phyloP scores from a whole-genome alignment of 2,797 vertebrate genomes.

The Pangasius djambal region DNA sequence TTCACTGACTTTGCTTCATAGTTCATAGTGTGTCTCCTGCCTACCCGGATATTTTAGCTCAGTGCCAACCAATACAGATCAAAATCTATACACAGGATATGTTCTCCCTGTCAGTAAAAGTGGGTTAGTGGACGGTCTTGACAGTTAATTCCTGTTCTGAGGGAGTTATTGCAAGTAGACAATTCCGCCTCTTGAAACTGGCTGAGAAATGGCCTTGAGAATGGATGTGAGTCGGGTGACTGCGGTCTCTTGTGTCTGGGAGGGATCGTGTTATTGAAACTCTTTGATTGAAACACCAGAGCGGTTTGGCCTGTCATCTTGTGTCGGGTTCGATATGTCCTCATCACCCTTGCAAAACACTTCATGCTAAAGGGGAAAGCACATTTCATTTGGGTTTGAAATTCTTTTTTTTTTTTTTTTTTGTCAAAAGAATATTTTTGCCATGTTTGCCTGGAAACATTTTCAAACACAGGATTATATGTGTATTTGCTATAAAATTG shows the following conservation, averaged over 20 bases:
- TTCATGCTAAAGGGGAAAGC: background rate
- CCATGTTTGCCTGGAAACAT: slow-evolving; percentile 16
- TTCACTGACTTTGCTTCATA: background rate
- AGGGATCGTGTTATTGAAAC: slow-evolving; percentile 16
- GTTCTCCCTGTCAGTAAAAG: slow-evolving; percentile 20
- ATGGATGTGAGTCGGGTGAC: slow-evolving; percentile 34
- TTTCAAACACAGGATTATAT: background rate
- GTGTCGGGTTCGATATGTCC: slow-evolving; percentile 20
- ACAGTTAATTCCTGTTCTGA: background rate
- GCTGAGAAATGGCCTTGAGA: background rate
- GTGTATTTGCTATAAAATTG: background rate
- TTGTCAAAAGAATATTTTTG: background rate
- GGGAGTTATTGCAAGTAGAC: background rate
- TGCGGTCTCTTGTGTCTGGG: background rate
- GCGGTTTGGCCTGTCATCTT: slow-evolving; percentile 30
- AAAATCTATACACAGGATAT: background rate
- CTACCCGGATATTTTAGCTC: background rate
- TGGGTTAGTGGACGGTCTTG: background rate
- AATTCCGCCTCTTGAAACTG: background rate
- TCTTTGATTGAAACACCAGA: slow-evolving; percentile 24
- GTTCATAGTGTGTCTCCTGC: background rate
- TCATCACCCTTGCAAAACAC: slow-evolving; percentile 17
- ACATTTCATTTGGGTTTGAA: background rate
- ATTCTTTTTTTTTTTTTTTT: background rate
- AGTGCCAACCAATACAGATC: background rate